Evolutionary conservation across 2,113 vertebrate genomes (phyloP).

Genomic region (Toxotes chatareus): DNA sequence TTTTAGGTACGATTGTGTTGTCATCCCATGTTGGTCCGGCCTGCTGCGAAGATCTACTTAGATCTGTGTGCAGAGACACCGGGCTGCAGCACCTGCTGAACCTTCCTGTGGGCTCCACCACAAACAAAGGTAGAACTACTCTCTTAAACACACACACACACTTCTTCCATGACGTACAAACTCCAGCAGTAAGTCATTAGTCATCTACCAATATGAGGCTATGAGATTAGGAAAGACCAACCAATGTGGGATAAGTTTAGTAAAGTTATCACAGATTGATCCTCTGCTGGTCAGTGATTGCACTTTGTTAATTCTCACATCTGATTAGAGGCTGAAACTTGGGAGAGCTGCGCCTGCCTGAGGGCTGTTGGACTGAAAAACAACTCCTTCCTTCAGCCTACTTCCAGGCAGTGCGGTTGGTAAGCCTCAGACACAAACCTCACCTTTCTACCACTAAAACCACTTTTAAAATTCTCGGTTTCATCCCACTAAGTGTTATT

Average conservation of each 20-base stretch:
- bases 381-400: background rate
- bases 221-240: background rate
- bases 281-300: background rate
- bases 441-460: background rate
- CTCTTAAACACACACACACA: background rate
- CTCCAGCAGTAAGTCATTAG: too few species aligned
- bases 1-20: constrained; percentile 41
- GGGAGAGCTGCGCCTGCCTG: background rate
- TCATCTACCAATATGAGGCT: background rate
- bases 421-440: constrained; percentile 9
- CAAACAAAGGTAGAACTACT: constrained; percentile 14
- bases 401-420: background rate
- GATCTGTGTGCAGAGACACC: constrained; percentile 1
- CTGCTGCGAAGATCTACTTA: constrained; percentile 10
- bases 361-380: background rate
- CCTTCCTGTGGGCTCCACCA: background rate
- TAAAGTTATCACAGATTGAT: too few species aligned
- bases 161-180: background rate
- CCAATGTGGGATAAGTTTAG: too few species aligned
- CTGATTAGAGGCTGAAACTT: constrained; percentile 20
- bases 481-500: background rate
- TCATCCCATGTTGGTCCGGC: background rate
- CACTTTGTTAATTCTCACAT: background rate
- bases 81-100: background rate
- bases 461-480: background rate